A percentile compares a stretch with the other conserved stretches of the same genome.
Conservation (phyloP, 1,140 invertebrate species). For the Pygmarrhopalites habei region DNA sequence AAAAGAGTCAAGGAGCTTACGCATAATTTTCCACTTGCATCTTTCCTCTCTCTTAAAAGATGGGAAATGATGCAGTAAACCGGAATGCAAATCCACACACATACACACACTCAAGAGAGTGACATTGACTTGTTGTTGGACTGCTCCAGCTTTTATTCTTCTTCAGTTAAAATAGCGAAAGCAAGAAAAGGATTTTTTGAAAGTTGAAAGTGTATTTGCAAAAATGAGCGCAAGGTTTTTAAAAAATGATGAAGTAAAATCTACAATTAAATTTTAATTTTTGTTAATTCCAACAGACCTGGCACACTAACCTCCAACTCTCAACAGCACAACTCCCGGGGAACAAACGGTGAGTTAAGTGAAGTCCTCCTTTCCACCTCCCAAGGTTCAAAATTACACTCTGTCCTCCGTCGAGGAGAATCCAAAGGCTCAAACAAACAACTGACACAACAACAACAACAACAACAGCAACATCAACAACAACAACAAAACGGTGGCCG, state of each 20-base stretch:
- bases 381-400: constrained; percentile 18
- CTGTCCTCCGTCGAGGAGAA: constrained; percentile 27
- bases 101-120: background rate
- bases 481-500: constrained; percentile 27
- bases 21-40: background rate
- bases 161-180: no score
- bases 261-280: no score
- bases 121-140: background rate
- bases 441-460: background rate
- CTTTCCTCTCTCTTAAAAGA: background rate
- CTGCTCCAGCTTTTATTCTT: no score
- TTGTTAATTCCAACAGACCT: no score
- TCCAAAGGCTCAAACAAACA: constrained; percentile 5
- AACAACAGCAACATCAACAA: background rate
- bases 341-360: constrained; percentile 24
- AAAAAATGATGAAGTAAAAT: no score
- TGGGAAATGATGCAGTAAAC: no score
- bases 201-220: no score
- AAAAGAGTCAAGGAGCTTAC: no score
- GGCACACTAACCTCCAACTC: background rate
- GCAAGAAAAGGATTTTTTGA: no score
- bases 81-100: background rate
- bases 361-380: constrained; percentile 20
- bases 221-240: no score
- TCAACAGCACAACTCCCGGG: constrained; percentile 1